A percentile compares a stretch with the other conserved stretches of the same genome.
phyloP scores from a whole-genome alignment of 2,888 invertebrate species.

The Caprella mutica region DNA sequence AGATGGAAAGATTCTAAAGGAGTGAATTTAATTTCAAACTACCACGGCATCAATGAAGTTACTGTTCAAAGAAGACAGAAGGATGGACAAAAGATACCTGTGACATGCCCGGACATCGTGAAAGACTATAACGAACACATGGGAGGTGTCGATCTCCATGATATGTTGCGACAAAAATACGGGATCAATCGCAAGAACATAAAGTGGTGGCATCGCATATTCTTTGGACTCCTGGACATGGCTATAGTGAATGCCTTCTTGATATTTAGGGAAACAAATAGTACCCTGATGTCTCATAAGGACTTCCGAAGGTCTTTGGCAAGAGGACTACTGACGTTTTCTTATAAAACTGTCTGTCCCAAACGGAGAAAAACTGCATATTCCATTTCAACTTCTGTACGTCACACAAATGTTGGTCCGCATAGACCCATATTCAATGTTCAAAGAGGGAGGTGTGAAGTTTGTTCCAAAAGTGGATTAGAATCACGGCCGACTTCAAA shows the following conservation, averaged over 20 bases:
- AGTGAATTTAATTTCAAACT: slow-evolving; percentile 37
- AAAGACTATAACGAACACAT: slow-evolving; percentile 37
- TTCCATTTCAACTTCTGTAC: background rate
- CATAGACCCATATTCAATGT: background rate
- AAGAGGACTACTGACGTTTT: slow-evolving; percentile 13
- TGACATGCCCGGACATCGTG: slow-evolving; percentile 36
- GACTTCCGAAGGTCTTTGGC: slow-evolving; percentile 14
- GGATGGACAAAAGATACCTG: slow-evolving; percentile 34
- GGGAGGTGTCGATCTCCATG: slow-evolving; percentile 38
- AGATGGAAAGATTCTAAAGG: slow-evolving; percentile 37
- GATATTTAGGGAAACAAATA: slow-evolving; percentile 9
- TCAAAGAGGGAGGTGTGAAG: background rate
- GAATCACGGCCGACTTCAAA: background rate
- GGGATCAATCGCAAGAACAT: slow-evolving; percentile 37
- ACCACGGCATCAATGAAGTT: slow-evolving; percentile 34
- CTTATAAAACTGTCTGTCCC: background rate
- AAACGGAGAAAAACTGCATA: slow-evolving; percentile 13
- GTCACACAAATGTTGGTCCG: background rate
- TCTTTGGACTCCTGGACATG: slow-evolving; percentile 37
- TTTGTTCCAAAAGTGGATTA: background rate
- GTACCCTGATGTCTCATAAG: slow-evolving; percentile 1
- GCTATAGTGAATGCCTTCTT: slow-evolving; percentile 35
- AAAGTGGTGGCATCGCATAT: slow-evolving; percentile 38
- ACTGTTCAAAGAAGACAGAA: slow-evolving; percentile 33
- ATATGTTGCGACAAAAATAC: slow-evolving; percentile 37